Evolutionary conservation across 2,888 invertebrate genomes (phyloP).

Genomic region (Cylloceria caligata): DNA sequence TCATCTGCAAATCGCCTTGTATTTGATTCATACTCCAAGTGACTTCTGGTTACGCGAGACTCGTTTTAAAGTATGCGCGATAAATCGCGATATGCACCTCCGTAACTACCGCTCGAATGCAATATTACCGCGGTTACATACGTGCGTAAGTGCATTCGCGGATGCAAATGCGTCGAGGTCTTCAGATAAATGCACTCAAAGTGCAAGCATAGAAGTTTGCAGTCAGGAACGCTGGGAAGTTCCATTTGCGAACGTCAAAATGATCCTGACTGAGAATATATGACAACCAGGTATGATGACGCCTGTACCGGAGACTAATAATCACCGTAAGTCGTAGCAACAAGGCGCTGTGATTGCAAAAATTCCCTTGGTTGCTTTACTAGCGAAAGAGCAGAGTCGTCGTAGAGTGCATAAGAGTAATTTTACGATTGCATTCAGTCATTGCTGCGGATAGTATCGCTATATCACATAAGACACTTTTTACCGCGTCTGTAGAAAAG

Average conservation of each 20-base stretch:
- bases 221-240: not conserved
- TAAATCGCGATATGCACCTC: slow-evolving; percentile 16
- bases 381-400: slow-evolving; percentile 47
- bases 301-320: slow-evolving; percentile 21
- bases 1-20: not conserved
- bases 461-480: slow-evolving; percentile 15
- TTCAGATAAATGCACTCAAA: slow-evolving; percentile 45
- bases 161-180: slow-evolving; percentile 39
- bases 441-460: slow-evolving; percentile 20
- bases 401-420: slow-evolving; percentile 44
- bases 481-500: slow-evolving; percentile 28
- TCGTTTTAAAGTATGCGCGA: slow-evolving; percentile 11
- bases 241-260: slow-evolving; percentile 20
- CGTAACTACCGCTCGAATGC: not conserved
- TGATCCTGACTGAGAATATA: slow-evolving; percentile 18
- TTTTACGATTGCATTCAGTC: slow-evolving; percentile 51
- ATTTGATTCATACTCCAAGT: slow-evolving; percentile 6
- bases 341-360: slow-evolving; percentile 26
- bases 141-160: slow-evolving; percentile 34
- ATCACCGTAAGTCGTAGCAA: slow-evolving; percentile 14
- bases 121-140: slow-evolving; percentile 23
- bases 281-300: slow-evolving; percentile 4
- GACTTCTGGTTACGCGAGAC: slow-evolving; percentile 9
- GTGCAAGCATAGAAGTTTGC: slow-evolving; percentile 1
- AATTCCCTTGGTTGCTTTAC: slow-evolving; percentile 28